Percentiles rank a stretch among this genome's conserved stretches.
Conservation (phyloP, 2,888 invertebrate species). For the Alsophila aescularia region DNA sequence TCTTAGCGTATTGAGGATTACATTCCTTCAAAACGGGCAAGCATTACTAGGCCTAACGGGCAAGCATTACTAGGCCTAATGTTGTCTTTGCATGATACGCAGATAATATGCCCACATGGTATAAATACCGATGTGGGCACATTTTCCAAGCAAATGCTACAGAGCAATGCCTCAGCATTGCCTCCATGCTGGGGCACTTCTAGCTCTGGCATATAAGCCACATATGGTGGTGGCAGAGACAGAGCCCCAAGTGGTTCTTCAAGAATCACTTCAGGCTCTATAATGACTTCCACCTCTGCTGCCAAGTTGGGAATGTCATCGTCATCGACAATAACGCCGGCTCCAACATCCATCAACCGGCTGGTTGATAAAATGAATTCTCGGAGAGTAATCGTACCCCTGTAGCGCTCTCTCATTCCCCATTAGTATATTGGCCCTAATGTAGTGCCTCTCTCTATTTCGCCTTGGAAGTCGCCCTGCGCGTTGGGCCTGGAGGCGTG, state of each 20-base stretch:
- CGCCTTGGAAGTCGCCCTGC: background rate
- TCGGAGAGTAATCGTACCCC: background rate
- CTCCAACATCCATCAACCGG: background rate
- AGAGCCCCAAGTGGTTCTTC: background rate
- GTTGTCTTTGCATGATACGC: too few species aligned
- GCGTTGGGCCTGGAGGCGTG: background rate
- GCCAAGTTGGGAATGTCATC: background rate
- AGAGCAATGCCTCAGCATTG: background rate
- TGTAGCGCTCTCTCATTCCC: background rate
- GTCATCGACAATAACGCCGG: background rate
- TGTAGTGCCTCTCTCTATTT: background rate
- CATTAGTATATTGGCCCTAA: background rate
- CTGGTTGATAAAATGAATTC: background rate
- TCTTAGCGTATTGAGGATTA: too few species aligned
- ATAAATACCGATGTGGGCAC: background rate
- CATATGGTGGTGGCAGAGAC: background rate
- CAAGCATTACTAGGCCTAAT: too few species aligned
- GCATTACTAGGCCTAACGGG: too few species aligned
- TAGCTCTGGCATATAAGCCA: background rate
- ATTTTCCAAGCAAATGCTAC: background rate
- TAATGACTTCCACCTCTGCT: background rate
- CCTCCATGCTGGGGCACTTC: background rate
- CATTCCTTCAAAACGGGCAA: too few species aligned
- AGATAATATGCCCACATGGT: too few species aligned
- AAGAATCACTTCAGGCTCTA: background rate